Base-by-base conservation (phyloP, 1,140 invertebrate species). In the Zeugodacus cucurbitae region DNA sequence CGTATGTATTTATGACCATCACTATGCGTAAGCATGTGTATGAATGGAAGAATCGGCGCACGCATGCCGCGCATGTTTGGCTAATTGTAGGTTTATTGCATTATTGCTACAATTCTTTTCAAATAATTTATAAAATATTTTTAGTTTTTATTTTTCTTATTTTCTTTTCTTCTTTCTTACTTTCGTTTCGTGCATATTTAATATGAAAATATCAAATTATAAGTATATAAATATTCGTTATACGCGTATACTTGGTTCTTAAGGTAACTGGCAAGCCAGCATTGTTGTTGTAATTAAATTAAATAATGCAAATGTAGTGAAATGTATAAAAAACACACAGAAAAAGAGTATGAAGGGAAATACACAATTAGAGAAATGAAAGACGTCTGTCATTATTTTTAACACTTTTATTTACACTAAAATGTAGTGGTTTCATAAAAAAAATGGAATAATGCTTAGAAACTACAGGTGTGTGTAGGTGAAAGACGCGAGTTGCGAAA, bases 331-430 rank as follows among this genome's bases (percentile, higher is more conserved):
- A 20, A 82, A 82, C n/a, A n/a, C n/a, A n/a, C n/a, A n/a, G n/a
- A n/a, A n/a, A n/a, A n/a, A n/a, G n/a, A n/a, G n/a, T n/a, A 48
- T 82, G 74, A 82, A 48, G 74, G 74, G 26, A 82, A 82, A 48
- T 74, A 74, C 8, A 74, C 32, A 41, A n/a, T 7, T 74, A 70
- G 37, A 20, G 8, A 29, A 70, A 32, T 29, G 62, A 67, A 29
- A 62, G 20, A 62, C 2, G 22, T 10, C n/a, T 62, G 22, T 10
- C n/a, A 26, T 62, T 62, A 29, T 26, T 67, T 67, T 29, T 32
- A 29, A 32, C 34, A 32, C 22, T 41, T 74, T 74, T 74, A 74
- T 74, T 74, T 17, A 7, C 70, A 44, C 70, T 74, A 44, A 74
- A 74, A 8, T 41, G 34, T 41, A 41, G 22, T 48, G n/a, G n/a